phyloP scores from a whole-genome alignment of 2,797 vertebrate genomes.

The Sebastes alutus region DNA sequence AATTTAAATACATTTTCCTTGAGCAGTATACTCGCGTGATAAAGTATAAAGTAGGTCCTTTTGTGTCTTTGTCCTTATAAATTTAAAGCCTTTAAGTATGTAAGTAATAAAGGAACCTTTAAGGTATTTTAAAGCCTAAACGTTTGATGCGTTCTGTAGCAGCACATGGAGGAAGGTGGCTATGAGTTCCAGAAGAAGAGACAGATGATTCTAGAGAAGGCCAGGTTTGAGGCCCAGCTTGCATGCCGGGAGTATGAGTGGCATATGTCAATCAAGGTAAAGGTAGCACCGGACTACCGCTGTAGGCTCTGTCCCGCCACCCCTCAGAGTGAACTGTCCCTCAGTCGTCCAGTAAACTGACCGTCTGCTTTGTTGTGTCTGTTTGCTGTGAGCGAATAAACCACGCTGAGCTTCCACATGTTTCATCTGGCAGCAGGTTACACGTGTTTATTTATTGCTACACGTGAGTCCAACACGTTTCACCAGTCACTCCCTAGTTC shows the following conservation, averaged over 20 bases:
- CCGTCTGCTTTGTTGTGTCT: slow-evolving; percentile 29
- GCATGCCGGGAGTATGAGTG: slow-evolving; percentile 81
- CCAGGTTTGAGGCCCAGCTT: slow-evolving; percentile 76
- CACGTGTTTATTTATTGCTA: neutral
- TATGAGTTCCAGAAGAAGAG: slow-evolving; percentile 88
- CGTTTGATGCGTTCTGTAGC: slow-evolving; percentile 69
- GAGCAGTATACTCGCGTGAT: neutral
- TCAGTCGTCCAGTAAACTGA: slow-evolving; percentile 10
- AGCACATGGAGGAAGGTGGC: slow-evolving; percentile 73
- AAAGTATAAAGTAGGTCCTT: neutral
- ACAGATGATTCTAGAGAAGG: slow-evolving; percentile 84
- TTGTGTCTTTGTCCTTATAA: neutral
- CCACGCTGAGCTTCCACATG: neutral
- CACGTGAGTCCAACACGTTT: neutral
- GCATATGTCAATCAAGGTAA: slow-evolving; percentile 80
- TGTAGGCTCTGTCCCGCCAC: slow-evolving; percentile 7
- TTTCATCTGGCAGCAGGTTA: slow-evolving; percentile 4
- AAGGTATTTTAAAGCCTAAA: slow-evolving; percentile 23
- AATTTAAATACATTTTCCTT: neutral
- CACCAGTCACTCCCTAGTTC: slow-evolving; percentile 5
- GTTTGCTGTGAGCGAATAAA: slow-evolving; percentile 20
- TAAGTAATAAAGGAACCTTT: neutral
- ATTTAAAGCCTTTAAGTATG: neutral
- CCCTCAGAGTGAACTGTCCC: neutral
- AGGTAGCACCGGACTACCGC: slow-evolving; percentile 8